Base-by-base conservation (phyloP, 1,140 invertebrate genomes). In the Pseudoatta argentina region DNA sequence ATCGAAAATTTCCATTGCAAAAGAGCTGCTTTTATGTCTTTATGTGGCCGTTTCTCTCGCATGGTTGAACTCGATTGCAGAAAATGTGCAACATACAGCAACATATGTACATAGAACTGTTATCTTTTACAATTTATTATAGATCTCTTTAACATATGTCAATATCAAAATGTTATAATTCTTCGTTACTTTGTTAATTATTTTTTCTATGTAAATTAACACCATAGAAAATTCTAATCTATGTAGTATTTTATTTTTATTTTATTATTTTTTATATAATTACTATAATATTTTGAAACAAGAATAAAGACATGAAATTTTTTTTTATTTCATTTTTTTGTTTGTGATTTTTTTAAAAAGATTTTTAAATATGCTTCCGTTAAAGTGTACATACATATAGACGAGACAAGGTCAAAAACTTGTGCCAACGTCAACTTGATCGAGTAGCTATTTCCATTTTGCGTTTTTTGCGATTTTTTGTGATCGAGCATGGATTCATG, bases 1-100 rank as follows among this genome's bases (percentile, higher is more conserved):
- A 30, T 61, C 81, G 57, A 66, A 79, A 79, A 79, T 79, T 81
- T 81, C 21, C 51, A 81, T 81, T 69, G 30, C 51, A 81, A 81
- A 81, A 55, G 64, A 81, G 30, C 21, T 39, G 44, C 51, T 81
- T 81, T 69, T 14, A 30, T 79, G 21, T 14, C 73, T 77, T 71
- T 72, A 57, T 63, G 27, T 21, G 14, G 3, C 30, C 21, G 48
- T 27, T 88, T 59, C 30, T 57, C 39, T 71, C 39, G 21, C 53
- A 55, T 48, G 69, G 72, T 85, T 79, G 21, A 21, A 14, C 39
- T 61, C 39, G 57, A 51, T 69, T 24, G 73, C 24, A 48, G 59
- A 64, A 78, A 78, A 64, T 64, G 2, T 64, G 16, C 34, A n/a
- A 18, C 14, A 10, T 12, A 27, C 2, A 53, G 24, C 12, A 44